Evolutionary conservation across 2,888 invertebrate species (phyloP).

Genomic region (Cartodere bifasciata): DNA sequence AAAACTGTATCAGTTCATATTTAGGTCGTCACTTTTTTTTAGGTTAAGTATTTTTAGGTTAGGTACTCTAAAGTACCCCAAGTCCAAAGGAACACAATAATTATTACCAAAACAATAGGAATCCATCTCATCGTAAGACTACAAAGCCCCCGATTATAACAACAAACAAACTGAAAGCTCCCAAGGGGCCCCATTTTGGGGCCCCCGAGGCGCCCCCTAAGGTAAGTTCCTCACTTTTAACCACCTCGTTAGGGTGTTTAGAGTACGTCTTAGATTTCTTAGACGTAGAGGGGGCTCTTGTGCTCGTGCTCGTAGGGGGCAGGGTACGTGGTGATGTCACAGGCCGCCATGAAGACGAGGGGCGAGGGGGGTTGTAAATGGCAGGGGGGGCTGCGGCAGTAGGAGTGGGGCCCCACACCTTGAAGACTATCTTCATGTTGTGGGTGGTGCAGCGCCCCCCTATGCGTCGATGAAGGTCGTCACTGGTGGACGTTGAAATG

Average conservation of each 20-base stretch:
- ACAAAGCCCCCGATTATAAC: no score
- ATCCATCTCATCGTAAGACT: no score
- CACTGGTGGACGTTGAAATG: conserved; percentile 81
- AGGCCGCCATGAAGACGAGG: conserved; percentile 31
- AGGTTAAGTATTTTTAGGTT: no score
- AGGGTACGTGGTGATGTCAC: conserved; percentile 33
- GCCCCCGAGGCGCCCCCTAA: conserved; percentile 39
- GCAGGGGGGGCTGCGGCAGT: conserved; percentile 27
- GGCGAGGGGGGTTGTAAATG: conserved; percentile 13
- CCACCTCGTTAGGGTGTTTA: conserved; percentile 82
- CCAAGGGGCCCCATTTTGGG: conserved; percentile 5
- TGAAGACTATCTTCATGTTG: conserved; percentile 81
- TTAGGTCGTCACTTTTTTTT: no score
- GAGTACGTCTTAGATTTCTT: conserved; percentile 57
- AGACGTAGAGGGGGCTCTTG: conserved; percentile 28
- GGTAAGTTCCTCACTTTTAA: conserved; percentile 85
- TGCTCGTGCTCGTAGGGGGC: conserved; percentile 28
- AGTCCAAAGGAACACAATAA: no score
- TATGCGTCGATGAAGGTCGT: conserved; percentile 81
- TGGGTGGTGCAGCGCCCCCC: conserved; percentile 84
- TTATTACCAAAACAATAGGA: no score
- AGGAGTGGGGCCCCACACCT: conserved; percentile 55
- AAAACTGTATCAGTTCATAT: no score
- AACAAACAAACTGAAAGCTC: no score
- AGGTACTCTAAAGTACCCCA: no score